phyloP scores from a whole-genome alignment of 1,140 invertebrate species.

The Lysiphlebus fabarum region DNA sequence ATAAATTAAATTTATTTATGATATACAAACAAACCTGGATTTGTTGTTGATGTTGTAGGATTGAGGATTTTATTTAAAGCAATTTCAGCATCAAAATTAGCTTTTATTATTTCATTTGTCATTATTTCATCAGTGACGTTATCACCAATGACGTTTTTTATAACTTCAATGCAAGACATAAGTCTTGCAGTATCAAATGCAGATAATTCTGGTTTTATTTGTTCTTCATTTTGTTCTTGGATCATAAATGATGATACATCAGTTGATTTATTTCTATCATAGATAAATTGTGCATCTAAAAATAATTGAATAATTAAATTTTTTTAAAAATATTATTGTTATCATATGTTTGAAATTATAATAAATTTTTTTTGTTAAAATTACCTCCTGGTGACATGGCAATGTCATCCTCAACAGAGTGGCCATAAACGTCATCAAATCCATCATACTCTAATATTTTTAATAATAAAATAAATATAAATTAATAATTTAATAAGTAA shows the following conservation, averaged over 20 bases:
- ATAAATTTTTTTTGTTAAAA: conserved; percentile 24
- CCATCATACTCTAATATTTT: conserved; percentile 74
- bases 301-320: conserved; percentile 19
- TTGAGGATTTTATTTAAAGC: conserved; percentile 72
- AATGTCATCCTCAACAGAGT: conserved; percentile 87
- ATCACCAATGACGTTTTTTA: conserved; percentile 78
- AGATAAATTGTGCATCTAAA: conserved; percentile 75
- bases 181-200: conserved; percentile 71
- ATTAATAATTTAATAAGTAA: conserved; percentile 17
- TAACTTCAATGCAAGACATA: conserved; percentile 78
- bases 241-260: conserved; percentile 71
- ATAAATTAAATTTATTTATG: conserved; percentile 1
- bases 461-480: conserved; percentile 26
- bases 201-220: conserved; percentile 54
- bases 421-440: conserved; percentile 88
- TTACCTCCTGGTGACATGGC: conserved; percentile 84
- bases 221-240: conserved; percentile 58
- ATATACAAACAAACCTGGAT: conserved; percentile 27
- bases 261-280: conserved; percentile 70
- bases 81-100: conserved; percentile 70
- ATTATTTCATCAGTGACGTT: conserved; percentile 68
- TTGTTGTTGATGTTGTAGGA: conserved; percentile 36
- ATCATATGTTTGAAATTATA: background rate
- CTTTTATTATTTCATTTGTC: conserved; percentile 62
- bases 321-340: background rate